Conservation (phyloP, 2,888 invertebrate genomes). For the Conomelus anceps region DNA sequence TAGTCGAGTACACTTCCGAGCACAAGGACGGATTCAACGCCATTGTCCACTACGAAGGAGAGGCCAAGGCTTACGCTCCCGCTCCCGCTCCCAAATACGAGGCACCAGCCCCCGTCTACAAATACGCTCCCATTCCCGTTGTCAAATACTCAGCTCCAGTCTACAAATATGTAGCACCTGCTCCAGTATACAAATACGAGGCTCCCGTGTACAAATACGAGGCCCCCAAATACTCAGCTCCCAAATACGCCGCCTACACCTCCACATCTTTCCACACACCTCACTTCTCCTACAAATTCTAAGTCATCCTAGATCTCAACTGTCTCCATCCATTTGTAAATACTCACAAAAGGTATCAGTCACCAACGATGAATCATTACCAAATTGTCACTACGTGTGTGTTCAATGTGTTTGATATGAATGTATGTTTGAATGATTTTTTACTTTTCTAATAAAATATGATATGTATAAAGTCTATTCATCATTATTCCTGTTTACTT, state of each 20-base stretch:
- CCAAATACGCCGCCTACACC: neutral
- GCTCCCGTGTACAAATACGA: slow-evolving; percentile 3
- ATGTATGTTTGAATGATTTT: neutral
- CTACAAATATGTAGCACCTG: neutral
- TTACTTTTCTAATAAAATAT: neutral
- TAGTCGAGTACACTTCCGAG: slow-evolving; percentile 65
- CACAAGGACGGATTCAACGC: slow-evolving; percentile 5
- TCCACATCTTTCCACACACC: neutral
- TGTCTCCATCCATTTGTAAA: neutral
- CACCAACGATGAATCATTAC: neutral
- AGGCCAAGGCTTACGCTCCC: neutral
- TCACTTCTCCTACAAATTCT: slow-evolving; percentile 5
- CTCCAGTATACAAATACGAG: neutral
- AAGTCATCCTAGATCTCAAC: neutral
- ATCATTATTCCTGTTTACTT: no score
- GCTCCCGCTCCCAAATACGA: neutral
- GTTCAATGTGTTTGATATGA: neutral
- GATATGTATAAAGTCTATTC: no score
- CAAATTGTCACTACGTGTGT: neutral
- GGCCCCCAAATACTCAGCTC: neutral
- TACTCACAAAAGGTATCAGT: neutral
- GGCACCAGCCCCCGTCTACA: neutral
- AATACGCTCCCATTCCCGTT: neutral
- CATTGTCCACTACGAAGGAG: slow-evolving; percentile 1
- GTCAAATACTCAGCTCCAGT: neutral